Conservation (phyloP, 2,797 vertebrate species). For the Hydrolagus colliei region DNA sequence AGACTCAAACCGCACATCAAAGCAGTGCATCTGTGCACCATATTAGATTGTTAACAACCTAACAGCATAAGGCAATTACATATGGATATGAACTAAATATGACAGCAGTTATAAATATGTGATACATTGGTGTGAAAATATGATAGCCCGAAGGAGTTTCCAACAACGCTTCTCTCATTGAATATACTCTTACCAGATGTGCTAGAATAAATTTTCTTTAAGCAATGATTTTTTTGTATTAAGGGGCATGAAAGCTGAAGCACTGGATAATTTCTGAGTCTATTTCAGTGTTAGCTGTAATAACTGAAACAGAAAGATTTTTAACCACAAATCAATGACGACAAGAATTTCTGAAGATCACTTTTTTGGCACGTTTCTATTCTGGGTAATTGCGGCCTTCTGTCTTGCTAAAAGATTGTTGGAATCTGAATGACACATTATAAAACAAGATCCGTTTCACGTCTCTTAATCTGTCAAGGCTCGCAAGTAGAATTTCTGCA, state of each 20-base stretch:
- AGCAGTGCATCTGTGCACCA: conserved; percentile 29
- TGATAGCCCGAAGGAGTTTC: conserved; percentile 27
- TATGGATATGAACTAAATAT: conserved; percentile 33
- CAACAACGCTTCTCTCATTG: conserved; percentile 11
- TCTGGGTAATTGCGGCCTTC: not conserved
- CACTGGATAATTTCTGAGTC: not conserved
- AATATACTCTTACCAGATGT: conserved; percentile 26
- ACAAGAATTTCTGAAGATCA: not conserved
- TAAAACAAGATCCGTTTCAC: not conserved
- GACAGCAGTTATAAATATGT: conserved; percentile 32
- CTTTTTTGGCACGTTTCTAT: not conserved
- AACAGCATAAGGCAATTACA: conserved; percentile 32
- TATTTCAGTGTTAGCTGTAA: not conserved
- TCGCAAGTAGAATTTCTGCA: not conserved
- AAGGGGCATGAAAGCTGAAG: not conserved
- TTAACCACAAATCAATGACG: not conserved
- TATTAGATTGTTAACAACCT: conserved; percentile 32
- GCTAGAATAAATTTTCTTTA: conserved; percentile 18
- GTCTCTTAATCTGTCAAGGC: not conserved
- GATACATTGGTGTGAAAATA: conserved; percentile 32
- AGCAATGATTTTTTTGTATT: not conserved
- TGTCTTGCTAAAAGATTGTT: not conserved
- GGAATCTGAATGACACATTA: not conserved
- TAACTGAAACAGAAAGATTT: not conserved
- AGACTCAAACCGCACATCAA: conserved; percentile 46